phyloP scores from a whole-genome alignment of 2,888 invertebrate genomes.

The Lysandra coridon region DNA sequence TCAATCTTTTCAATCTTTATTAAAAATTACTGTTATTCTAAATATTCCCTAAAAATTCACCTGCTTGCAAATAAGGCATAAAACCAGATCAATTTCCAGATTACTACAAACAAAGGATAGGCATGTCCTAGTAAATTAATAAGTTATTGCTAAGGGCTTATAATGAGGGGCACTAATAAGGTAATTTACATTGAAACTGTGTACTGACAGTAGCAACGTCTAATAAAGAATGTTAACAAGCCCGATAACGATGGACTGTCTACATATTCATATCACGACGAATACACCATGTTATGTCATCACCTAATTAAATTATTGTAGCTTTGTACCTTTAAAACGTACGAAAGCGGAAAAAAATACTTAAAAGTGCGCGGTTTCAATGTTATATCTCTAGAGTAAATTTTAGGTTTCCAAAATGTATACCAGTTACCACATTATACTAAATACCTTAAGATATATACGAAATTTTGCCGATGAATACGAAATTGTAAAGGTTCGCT shows the following conservation, averaged over 20 bases:
- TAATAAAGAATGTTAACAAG: conserved; percentile 13
- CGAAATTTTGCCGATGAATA: no score
- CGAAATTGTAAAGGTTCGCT: no score
- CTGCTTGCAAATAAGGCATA: neutral
- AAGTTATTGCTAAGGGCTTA: neutral
- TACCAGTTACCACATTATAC: no score
- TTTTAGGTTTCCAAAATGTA: no score
- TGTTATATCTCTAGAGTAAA: no score
- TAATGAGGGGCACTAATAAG: neutral
- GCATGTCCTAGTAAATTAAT: neutral
- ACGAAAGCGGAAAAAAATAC: neutral
- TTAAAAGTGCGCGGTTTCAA: no score
- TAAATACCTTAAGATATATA: no score
- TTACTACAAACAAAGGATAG: neutral
- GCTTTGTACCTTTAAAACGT: neutral
- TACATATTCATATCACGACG: conserved; percentile 16
- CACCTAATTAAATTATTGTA: neutral
- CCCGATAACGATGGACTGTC: neutral
- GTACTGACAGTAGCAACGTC: neutral
- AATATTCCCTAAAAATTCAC: neutral
- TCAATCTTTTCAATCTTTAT: no score
- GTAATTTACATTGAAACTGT: conserved; percentile 1
- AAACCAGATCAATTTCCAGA: neutral
- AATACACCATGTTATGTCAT: neutral
- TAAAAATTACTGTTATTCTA: neutral